Evolutionary conservation across 2,797 vertebrate species (phyloP), one percentile per base, ranked within the genome.

Genomic region (Salarias fasciatus): DNA sequence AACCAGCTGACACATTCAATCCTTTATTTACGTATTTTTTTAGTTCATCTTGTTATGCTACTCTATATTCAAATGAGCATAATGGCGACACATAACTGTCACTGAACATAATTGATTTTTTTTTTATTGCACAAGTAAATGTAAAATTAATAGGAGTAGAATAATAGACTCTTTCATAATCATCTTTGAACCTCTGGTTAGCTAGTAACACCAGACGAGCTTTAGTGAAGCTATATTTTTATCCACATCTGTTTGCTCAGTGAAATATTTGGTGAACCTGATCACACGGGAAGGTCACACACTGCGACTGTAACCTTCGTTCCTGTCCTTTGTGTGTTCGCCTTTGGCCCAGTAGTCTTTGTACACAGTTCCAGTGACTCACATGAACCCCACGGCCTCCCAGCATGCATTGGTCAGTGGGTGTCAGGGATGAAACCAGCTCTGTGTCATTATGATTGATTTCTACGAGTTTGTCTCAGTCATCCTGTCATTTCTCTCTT

Each of bases 331-430:
- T 81, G 42, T 66, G 55, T 29, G 35, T 11, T 70, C 13, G 2
- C 76, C 77, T 87, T 84, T 88, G 65, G 38, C 71, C 61, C 52
- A 72, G 52, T 77, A 70, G 8, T 71, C 2, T 85, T 53, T 87
- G 76, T 67, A 75, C 69, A 69, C 45, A 33, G 11, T 24, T 59
- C 35, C 6, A 37, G 35, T n/a, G 44, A 65, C 38, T 49, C 37
- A 71, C n/a, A 63, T 36, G 1, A 55, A 71, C 59, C 37, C 29
- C 29, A 69, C 68, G 49, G n/a, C 53, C 51, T 10, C 13, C 38
- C 14, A 13, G 69, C 58, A 63, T 13, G 28, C 52, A 37, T 54
- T 55, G 49, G 66, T 61, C 6, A 31, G 6, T 50, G 15, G 11
- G 0, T 43, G 4, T 37, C 10, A 45, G 44, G 53, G 33, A 15